phyloP scores from a whole-genome alignment of 2,797 vertebrate genomes.

The Parauchenoglanis ngamensis region DNA sequence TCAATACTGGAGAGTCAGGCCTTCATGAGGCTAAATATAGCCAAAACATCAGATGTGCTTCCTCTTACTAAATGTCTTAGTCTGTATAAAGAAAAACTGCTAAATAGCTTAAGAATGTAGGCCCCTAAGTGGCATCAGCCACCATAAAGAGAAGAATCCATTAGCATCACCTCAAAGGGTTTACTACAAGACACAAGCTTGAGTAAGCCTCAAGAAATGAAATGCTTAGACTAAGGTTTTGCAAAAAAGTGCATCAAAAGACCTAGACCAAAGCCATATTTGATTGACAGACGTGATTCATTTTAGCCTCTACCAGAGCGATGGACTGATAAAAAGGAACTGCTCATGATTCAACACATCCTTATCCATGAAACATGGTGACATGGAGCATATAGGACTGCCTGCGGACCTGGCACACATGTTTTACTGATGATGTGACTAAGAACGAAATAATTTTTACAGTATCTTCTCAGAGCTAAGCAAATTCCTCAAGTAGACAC shows the following conservation, averaged over 20 bases:
- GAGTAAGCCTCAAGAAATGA: background rate
- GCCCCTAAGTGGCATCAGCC: background rate
- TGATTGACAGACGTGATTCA: background rate
- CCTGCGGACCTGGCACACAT: background rate
- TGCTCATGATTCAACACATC: background rate
- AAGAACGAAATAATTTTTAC: background rate
- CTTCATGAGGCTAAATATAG: background rate
- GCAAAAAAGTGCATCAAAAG: background rate
- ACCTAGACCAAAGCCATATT: background rate
- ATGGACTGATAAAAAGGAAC: background rate
- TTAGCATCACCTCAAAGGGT: background rate
- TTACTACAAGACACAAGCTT: background rate
- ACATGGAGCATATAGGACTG: background rate
- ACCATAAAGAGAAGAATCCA: background rate
- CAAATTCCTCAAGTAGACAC: slow-evolving; percentile 13
- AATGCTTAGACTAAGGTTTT: background rate
- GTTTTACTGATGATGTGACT: background rate
- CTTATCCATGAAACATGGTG: background rate
- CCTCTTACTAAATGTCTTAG: background rate
- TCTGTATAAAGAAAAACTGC: background rate
- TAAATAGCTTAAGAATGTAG: background rate
- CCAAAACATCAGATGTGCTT: background rate
- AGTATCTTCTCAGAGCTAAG: background rate
- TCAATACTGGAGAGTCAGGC: background rate
- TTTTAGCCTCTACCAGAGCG: background rate